These are phyloP conservation scores for Notarius quadriscutis DNA, from an alignment of 2,113 vertebrate genomes.

Conservation along the genomic window DNA sequence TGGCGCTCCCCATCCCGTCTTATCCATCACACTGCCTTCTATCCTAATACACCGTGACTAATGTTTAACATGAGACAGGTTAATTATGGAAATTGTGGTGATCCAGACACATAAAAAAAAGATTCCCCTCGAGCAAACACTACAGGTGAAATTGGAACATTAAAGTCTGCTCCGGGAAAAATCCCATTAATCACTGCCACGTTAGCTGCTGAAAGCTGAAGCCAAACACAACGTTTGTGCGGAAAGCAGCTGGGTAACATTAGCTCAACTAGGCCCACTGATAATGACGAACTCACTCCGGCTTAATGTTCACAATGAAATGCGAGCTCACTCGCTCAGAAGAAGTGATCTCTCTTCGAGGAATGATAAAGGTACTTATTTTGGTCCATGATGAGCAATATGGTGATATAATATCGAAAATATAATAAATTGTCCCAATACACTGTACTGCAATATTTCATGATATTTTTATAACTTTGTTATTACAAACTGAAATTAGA, in stretches of 20 bases:
- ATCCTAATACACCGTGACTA: constrained; percentile 17
- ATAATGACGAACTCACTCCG: background rate
- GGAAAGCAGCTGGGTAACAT: constrained; percentile 1
- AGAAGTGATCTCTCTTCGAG: too few species aligned
- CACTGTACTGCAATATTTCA: background rate
- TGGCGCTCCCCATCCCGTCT: background rate
- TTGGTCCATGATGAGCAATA: background rate
- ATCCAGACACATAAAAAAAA: constrained; percentile 28
- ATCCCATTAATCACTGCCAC: constrained; percentile 29
- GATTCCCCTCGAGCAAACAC: constrained; percentile 6
- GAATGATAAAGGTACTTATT: background rate
- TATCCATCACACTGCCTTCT: constrained; percentile 18
- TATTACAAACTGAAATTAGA: background rate
- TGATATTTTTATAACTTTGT: background rate
- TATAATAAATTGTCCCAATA: background rate
- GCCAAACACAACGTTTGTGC: background rate
- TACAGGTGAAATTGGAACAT: constrained; percentile 40
- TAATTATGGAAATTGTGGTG: constrained; percentile 41
- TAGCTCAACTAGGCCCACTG: background rate
- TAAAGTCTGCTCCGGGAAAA: constrained; percentile 6
- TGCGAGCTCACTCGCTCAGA: background rate
- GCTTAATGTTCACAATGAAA: background rate
- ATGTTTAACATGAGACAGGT: constrained; percentile 41
- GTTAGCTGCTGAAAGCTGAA: background rate
- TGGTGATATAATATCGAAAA: background rate